Conservation (phyloP, 2,797 vertebrate genomes). For the Paramormyrops hopkinsi region DNA sequence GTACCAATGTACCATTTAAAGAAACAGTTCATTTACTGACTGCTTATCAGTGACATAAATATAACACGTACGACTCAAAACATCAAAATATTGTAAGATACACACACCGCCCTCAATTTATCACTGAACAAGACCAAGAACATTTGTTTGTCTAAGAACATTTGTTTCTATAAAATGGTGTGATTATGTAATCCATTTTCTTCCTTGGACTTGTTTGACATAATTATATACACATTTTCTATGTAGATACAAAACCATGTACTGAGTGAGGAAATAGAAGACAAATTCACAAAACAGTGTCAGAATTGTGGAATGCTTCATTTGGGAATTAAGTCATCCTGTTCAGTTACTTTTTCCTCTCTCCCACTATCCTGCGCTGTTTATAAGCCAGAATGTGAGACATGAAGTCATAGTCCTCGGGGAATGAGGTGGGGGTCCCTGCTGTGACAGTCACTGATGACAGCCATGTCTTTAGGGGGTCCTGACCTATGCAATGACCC, state of each 20-base stretch:
- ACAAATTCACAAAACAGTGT: neutral
- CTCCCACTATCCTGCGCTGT: neutral
- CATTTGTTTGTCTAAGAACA: neutral
- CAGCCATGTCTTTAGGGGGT: neutral
- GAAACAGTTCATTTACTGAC: neutral
- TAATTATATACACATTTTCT: neutral
- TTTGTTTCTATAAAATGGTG: neutral
- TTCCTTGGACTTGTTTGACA: neutral
- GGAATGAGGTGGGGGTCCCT: neutral
- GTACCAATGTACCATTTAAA: neutral
- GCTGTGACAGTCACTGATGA: neutral
- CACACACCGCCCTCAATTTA: neutral
- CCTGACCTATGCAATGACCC: neutral
- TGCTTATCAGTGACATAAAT: neutral
- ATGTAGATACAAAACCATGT: neutral
- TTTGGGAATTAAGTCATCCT: neutral
- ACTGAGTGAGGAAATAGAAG: neutral
- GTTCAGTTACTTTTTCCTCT: neutral
- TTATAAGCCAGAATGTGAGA: neutral
- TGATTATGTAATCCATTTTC: neutral
- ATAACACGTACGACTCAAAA: neutral
- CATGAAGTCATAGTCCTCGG: neutral
- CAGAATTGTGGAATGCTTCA: neutral
- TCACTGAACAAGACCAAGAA: neutral
- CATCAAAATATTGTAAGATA: neutral